A percentile compares a stretch with the other conserved stretches of the same genome.
These are phyloP conservation scores for Staurois parvus DNA, from an alignment of 2,797 vertebrate genomes.

Conservation along the genomic window DNA sequence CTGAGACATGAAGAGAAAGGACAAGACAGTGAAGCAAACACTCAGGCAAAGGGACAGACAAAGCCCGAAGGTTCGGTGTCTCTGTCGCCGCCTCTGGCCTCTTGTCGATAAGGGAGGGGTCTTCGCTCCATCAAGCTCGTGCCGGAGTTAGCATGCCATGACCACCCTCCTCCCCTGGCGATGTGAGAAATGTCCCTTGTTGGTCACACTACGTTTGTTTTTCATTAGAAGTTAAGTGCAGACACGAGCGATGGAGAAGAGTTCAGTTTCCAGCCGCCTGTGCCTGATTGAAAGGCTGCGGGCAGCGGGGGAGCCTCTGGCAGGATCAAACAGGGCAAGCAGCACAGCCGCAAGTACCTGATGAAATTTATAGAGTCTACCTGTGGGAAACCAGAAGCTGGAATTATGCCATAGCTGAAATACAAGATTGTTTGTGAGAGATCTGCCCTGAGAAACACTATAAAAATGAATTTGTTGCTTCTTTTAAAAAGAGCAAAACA, in stretches of 20 bases:
- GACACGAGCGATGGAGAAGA: slow-evolving; percentile 91
- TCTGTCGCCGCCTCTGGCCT: slow-evolving; percentile 53
- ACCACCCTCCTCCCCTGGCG: slow-evolving; percentile 65
- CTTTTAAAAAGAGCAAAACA: slow-evolving; percentile 10
- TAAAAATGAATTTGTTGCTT: slow-evolving; percentile 34
- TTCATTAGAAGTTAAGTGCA: slow-evolving; percentile 98
- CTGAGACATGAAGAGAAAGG: slow-evolving; percentile 25
- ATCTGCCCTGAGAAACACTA: slow-evolving; percentile 5
- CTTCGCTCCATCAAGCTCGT: slow-evolving; percentile 54
- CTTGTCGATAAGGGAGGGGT: slow-evolving; percentile 52
- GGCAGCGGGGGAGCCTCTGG: slow-evolving; percentile 58
- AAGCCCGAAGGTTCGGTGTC: slow-evolving; percentile 52
- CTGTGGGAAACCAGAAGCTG: slow-evolving; percentile 42
- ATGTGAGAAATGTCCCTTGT: slow-evolving; percentile 92
- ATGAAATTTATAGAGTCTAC: slow-evolving; percentile 58
- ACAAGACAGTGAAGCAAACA: slow-evolving; percentile 44
- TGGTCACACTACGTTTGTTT: slow-evolving; percentile 99
- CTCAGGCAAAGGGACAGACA: slow-evolving; percentile 54
- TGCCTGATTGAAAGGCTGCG: slow-evolving; percentile 47
- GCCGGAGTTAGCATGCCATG: slow-evolving; percentile 60
- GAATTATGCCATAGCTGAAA: slow-evolving; percentile 32
- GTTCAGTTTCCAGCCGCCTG: slow-evolving; percentile 79
- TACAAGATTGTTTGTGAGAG: slow-evolving; percentile 28
- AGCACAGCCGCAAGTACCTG: slow-evolving; percentile 52
- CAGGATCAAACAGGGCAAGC: slow-evolving; percentile 57